Conservation (phyloP, 1,140 invertebrate genomes). For the Drosophila saltans region DNA sequence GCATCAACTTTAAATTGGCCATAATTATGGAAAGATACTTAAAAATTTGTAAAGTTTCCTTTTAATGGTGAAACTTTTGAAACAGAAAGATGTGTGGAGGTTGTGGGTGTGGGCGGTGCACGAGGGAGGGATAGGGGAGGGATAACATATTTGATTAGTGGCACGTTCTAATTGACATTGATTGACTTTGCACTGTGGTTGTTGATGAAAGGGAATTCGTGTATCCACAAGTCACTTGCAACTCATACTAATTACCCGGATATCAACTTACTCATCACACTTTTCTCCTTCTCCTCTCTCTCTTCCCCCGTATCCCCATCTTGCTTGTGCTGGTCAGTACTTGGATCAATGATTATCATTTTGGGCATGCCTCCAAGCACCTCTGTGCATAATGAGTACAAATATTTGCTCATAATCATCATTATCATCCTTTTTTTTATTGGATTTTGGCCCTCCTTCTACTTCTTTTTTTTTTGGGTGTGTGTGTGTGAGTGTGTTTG, state of each 20-base stretch:
- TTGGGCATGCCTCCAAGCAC: constrained; percentile 4
- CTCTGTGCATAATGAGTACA: constrained; percentile 61
- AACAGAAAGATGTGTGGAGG: too few species aligned
- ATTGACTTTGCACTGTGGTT: background rate
- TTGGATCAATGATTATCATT: constrained; percentile 13
- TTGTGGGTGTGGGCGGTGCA: too few species aligned
- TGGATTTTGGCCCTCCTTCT: constrained; percentile 6
- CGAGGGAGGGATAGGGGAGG: background rate
- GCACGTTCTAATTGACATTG: background rate
- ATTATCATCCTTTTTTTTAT: constrained; percentile 30
- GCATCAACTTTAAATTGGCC: too few species aligned
- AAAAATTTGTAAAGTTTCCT: too few species aligned
- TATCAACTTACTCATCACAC: constrained; percentile 8
- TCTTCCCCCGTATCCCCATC: background rate
- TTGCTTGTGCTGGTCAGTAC: background rate
- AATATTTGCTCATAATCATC: constrained; percentile 61
- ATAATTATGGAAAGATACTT: too few species aligned
- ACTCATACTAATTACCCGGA: constrained; percentile 5
- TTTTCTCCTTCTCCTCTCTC: background rate
- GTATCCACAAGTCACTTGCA: background rate
- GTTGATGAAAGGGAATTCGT: constrained; percentile 5
- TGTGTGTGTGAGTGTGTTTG: background rate
- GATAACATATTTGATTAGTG: background rate
- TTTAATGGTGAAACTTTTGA: too few species aligned
- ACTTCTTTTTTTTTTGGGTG: constrained; percentile 24